Evolutionary conservation across 2,888 invertebrate genomes (phyloP).

Genomic region (Tiphia femorata): DNA sequence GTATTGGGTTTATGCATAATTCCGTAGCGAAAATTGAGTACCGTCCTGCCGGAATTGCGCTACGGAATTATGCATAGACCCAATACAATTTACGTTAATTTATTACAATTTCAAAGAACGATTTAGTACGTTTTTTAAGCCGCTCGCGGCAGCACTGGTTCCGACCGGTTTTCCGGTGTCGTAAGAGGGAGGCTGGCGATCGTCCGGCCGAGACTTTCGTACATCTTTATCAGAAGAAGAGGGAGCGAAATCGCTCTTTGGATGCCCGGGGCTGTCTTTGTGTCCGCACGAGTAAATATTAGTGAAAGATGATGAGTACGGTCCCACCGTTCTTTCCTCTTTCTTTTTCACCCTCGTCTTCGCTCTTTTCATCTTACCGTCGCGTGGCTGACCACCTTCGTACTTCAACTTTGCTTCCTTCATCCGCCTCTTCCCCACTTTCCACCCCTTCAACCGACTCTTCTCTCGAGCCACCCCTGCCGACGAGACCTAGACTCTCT

Average conservation of each 20-base stretch:
- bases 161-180: no score
- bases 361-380: constrained; percentile 38
- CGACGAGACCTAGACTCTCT: no score
- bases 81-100: no score
- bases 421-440: constrained; percentile 12
- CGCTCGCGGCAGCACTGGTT: no score
- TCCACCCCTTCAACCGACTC: constrained; percentile 20
- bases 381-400: constrained; percentile 23
- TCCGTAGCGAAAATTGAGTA: no score
- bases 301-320: constrained; percentile 64
- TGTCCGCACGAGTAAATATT: constrained; percentile 61
- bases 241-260: constrained; percentile 36
- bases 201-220: constrained; percentile 37
- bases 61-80: no score
- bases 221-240: constrained; percentile 47
- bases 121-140: no score
- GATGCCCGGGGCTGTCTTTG: constrained; percentile 49
- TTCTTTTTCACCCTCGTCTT: constrained; percentile 17
- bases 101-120: no score
- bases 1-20: no score
- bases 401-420: no score
- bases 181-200: no score
- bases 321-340: constrained; percentile 35
- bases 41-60: no score
- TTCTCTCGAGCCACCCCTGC: not conserved